Percentiles rank a stretch among this genome's conserved stretches.
Conservation (phyloP, 2,888 invertebrate genomes). For the Corythucha ciliata region DNA sequence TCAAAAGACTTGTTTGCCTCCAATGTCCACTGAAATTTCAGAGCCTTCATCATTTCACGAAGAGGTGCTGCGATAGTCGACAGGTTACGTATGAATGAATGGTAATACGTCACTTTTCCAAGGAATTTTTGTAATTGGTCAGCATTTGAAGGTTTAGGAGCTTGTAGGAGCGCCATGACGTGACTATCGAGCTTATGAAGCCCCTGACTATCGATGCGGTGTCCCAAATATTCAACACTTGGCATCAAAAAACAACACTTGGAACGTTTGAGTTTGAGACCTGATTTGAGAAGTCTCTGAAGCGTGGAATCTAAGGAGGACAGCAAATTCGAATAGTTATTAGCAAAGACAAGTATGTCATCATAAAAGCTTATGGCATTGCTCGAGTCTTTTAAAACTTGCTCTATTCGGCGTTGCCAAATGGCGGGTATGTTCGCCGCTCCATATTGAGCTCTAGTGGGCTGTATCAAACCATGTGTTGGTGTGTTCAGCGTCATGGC, state of each 20-base stretch:
- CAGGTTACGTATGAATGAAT: constrained; percentile 5
- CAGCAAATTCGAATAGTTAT: constrained; percentile 5
- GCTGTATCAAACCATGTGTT: constrained; percentile 25
- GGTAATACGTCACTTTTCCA: constrained; percentile 13
- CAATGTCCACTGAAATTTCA: constrained; percentile 33
- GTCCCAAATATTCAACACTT: constrained; percentile 16
- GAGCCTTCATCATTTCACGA: constrained; percentile 6
- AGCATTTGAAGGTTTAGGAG: neutral
- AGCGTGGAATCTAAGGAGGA: constrained; percentile 8
- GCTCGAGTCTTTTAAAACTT: constrained; percentile 6
- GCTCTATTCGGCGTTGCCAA: constrained; percentile 27
- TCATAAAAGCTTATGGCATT: constrained; percentile 16
- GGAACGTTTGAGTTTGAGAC: constrained; percentile 13
- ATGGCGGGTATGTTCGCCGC: constrained; percentile 32
- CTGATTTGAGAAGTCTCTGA: constrained; percentile 8
- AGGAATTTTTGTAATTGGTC: constrained; percentile 4
- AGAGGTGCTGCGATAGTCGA: constrained; percentile 11
- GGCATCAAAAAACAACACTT: constrained; percentile 17
- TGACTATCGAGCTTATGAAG: constrained; percentile 1
- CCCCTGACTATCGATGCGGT: constrained; percentile 7
- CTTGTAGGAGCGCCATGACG: constrained; percentile 7
- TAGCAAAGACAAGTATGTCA: constrained; percentile 16
- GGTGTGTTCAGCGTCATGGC: constrained; percentile 28
- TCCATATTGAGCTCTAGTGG: constrained; percentile 17
- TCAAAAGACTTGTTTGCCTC: constrained; percentile 34